Evolutionary conservation across 1,140 invertebrate species (phyloP).

Genomic region (Leguminivora glycinivorella): DNA sequence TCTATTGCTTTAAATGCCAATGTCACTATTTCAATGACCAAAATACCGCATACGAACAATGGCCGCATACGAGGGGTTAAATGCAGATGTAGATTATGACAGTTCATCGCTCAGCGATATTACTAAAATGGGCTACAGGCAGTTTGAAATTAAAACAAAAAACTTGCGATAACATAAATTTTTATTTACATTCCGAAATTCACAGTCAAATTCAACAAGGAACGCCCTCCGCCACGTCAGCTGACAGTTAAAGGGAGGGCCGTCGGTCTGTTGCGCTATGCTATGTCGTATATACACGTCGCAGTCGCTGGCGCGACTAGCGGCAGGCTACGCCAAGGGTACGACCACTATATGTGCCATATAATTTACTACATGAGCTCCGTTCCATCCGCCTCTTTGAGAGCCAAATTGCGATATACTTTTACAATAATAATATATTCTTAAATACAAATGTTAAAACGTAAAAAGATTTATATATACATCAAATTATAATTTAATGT

Average conservation of each 20-base stretch:
- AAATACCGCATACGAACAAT: too few relatives aligned
- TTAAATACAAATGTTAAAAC: constrained; percentile 63
- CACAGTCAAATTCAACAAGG: constrained; percentile 72
- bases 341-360: constrained; percentile 44
- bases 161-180: constrained; percentile 72
- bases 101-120: too few relatives aligned
- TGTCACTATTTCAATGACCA: too few relatives aligned
- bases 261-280: background rate
- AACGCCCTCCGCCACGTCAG: constrained; percentile 52
- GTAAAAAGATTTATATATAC: constrained; percentile 60
- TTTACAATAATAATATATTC: constrained; percentile 48
- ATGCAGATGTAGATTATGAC: too few relatives aligned
- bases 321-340: constrained; percentile 51
- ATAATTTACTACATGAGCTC: constrained; percentile 42
- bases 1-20: too few relatives aligned
- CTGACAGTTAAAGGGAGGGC: constrained; percentile 29
- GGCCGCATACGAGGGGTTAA: too few relatives aligned
- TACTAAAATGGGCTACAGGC: too few relatives aligned
- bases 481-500: constrained; percentile 72
- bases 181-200: constrained; percentile 77
- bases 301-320: background rate
- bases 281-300: constrained; percentile 11
- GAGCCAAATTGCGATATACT: constrained; percentile 45
- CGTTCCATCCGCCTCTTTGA: constrained; percentile 44
- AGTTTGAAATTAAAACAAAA: constrained; percentile 28